Percentiles rank a stretch among this genome's conserved stretches.
These are phyloP conservation scores for Acanthosepion pharaonis DNA, from an alignment of 2,888 invertebrate species.

Conservation along the genomic window DNA sequence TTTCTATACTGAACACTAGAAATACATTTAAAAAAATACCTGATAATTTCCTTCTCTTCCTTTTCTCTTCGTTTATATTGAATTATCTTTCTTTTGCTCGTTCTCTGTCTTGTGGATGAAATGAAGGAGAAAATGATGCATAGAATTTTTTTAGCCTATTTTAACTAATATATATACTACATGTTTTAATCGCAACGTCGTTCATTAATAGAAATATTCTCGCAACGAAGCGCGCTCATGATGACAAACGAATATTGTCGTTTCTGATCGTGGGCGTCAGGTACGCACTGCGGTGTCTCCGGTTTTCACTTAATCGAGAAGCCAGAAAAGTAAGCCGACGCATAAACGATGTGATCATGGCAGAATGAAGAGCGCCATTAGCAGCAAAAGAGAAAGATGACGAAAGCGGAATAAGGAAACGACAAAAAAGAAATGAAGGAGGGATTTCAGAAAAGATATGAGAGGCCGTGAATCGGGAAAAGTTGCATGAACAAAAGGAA, in stretches of 20 bases:
- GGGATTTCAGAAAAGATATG: background rate
- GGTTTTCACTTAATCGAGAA: background rate
- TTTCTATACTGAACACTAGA: too few species aligned
- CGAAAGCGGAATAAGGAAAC: background rate
- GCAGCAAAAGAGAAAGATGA: background rate
- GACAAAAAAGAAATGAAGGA: background rate
- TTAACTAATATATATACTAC: too few species aligned
- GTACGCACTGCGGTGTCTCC: background rate
- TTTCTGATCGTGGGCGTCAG: background rate
- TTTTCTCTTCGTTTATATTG: too few species aligned
- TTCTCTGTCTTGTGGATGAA: too few species aligned
- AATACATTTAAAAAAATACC: too few species aligned
- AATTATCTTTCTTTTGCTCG: too few species aligned
- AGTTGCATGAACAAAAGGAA: too few species aligned
- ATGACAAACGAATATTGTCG: background rate
- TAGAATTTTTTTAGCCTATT: too few species aligned
- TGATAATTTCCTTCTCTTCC: too few species aligned
- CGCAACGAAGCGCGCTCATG: background rate
- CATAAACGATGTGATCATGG: background rate
- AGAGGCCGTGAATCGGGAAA: too few species aligned
- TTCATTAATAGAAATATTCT: background rate
- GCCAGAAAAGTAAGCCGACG: background rate
- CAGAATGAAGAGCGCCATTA: background rate
- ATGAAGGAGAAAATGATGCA: too few species aligned
- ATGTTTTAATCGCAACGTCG: background rate